These are phyloP conservation scores for Sebastes wilsoni DNA, from an alignment of 2,797 vertebrate species.

Conservation along the genomic window DNA sequence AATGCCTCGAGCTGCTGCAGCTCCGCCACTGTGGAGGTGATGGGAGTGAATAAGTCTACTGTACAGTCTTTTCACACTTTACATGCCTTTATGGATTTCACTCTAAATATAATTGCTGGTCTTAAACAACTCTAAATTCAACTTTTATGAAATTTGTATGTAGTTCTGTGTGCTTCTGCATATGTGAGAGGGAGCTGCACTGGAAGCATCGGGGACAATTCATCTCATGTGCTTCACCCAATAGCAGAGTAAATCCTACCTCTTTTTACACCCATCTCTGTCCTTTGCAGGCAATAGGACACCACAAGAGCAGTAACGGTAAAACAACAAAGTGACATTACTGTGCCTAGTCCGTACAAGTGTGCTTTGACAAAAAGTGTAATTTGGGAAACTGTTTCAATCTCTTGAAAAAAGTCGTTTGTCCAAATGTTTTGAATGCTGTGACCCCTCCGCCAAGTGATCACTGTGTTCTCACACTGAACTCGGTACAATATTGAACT, in stretches of 20 bases:
- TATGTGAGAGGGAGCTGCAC: slow-evolving; percentile 21
- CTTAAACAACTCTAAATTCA: slow-evolving; percentile 4
- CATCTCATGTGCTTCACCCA: slow-evolving; percentile 12
- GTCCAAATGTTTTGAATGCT: slow-evolving; percentile 50
- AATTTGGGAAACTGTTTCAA: slow-evolving; percentile 10
- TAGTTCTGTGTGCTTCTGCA: slow-evolving; percentile 16
- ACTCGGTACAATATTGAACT: slow-evolving; percentile 62
- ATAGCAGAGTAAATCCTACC: slow-evolving; percentile 72
- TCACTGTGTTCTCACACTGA: slow-evolving; percentile 35
- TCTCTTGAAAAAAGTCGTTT: neutral
- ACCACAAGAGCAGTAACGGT: slow-evolving; percentile 22
- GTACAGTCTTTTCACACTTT: neutral
- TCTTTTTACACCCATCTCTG: slow-evolving; percentile 70
- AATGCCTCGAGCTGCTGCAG: slow-evolving; percentile 67
- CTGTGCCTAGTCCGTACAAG: neutral
- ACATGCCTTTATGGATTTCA: slow-evolving; percentile 17
- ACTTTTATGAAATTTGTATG: slow-evolving; percentile 1
- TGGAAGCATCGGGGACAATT: slow-evolving; percentile 9
- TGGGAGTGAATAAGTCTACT: neutral
- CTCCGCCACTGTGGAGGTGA: slow-evolving; percentile 83
- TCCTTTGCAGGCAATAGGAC: slow-evolving; percentile 80
- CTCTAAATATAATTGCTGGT: slow-evolving; percentile 17
- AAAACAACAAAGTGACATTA: slow-evolving; percentile 16
- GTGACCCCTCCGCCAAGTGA: slow-evolving; percentile 39
- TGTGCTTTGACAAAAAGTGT: slow-evolving; percentile 16